Evolutionary conservation across 2,888 invertebrate species (phyloP), one percentile per base, ranked within the genome.

Genomic region (Gonocerus acuteangulatus): DNA sequence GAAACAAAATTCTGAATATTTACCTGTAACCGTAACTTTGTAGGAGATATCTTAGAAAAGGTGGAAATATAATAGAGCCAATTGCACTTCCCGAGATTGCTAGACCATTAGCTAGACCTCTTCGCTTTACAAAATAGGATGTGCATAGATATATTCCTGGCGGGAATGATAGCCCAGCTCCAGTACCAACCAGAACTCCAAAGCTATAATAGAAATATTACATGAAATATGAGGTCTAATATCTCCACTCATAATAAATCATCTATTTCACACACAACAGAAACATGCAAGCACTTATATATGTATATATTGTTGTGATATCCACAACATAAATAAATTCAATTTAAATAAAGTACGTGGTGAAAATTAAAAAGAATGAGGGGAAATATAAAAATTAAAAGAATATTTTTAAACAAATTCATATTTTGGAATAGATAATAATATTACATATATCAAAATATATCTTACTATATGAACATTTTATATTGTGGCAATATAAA

Each of bases 141-240:
- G 89, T 89, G 67, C 91, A 90, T 68, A 91, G 90, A 75, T 91
- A 90, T 34, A 92, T 89, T 0, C 91, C 91, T 2, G 91, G 90
- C 1, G 91, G 91, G 76, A 91, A 92, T 1, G 89, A 85, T 7
- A 91, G 75, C 0, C 91, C 91, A 1, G 90, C 90, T 6, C 91
- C 91, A 39, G 84, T 82, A 65, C 91, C 91, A 19, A 89, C 87
- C 71, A 89, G 76, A 13, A 87, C 80, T 54, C 90, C 90, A 75
- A 89, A 90, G 75, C 89, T 36, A 42, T 36, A 36, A 60, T 16
- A 51, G n/a, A 22, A 22, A 36, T 21, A 18, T 36, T 21, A 27
- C 23, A n/a, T 22, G 7, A 9, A 32, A 3, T 4, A 22, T n/a
- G 16, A 49, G n/a, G n/a, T n/a, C n/a, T 6, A 7, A 7, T 15